phyloP scores from a whole-genome alignment of 2,113 vertebrate species.

The Empidonax traillii region DNA sequence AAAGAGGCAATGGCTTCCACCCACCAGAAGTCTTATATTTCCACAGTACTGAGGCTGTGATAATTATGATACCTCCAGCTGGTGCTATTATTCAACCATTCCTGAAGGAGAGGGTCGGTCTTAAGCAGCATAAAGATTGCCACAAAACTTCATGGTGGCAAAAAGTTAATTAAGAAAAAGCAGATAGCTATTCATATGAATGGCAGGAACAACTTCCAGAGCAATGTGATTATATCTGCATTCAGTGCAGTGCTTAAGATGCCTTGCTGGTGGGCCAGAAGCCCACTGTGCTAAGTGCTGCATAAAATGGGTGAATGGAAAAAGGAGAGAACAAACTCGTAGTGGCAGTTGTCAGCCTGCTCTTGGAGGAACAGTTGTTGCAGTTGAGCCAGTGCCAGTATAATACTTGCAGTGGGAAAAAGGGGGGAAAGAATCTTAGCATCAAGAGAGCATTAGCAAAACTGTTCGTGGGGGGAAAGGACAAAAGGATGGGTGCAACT shows the following conservation, averaged over 20 bases:
- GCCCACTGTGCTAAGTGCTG: constrained; percentile 60
- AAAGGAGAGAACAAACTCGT: constrained; percentile 64
- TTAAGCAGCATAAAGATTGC: not conserved
- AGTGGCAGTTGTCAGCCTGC: constrained; percentile 66
- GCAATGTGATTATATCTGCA: constrained; percentile 47
- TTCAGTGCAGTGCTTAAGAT: constrained; percentile 35
- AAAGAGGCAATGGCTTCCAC: constrained; percentile 56
- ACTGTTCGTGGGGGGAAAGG: not conserved
- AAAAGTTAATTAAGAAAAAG: constrained; percentile 60
- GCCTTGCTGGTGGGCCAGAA: constrained; percentile 22
- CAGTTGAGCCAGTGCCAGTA: constrained; percentile 52
- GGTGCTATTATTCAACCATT: constrained; percentile 53
- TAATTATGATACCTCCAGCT: constrained; percentile 59
- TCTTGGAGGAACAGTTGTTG: constrained; percentile 59
- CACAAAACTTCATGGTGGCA: not conserved
- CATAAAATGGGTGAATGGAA: constrained; percentile 45
- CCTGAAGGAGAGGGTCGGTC: not conserved
- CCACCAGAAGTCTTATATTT: constrained; percentile 63
- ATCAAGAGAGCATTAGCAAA: not conserved
- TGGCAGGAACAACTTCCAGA: constrained; percentile 50
- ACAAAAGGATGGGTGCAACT: not conserved
- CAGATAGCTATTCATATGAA: constrained; percentile 43
- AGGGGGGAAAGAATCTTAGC: constrained; percentile 4
- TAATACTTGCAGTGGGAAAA: constrained; percentile 40
- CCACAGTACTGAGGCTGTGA: constrained; percentile 28